Percentiles rank a stretch among this genome's conserved stretches.
phyloP scores from a whole-genome alignment of 2,888 invertebrate genomes.

The Phortica okadai region DNA sequence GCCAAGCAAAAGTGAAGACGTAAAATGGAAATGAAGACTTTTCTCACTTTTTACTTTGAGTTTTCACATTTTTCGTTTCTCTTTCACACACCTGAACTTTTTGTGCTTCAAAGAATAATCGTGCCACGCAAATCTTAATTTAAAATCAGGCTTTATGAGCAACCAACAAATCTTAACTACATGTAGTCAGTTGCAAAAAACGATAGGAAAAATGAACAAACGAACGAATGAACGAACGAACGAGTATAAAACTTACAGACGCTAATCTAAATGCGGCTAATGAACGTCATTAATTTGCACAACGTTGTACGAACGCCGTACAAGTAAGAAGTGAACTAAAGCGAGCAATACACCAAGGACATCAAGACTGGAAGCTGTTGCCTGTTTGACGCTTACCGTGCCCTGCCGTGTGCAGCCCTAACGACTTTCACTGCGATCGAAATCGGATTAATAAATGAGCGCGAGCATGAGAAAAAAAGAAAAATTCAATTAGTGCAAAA shows the following conservation, averaged over 20 bases:
- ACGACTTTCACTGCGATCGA: slow-evolving; percentile 56
- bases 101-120: background rate
- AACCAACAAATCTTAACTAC: slow-evolving; percentile 18
- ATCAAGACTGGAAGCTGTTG: background rate
- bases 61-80: background rate
- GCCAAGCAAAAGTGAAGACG: too few relatives aligned
- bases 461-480: slow-evolving; percentile 30
- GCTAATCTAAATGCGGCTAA: slow-evolving; percentile 64
- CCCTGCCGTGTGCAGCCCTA: background rate
- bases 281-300: slow-evolving; percentile 66
- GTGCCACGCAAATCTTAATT: slow-evolving; percentile 36
- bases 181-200: background rate
- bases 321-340: slow-evolving; percentile 36
- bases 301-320: slow-evolving; percentile 37
- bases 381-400: background rate
- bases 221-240: background rate
- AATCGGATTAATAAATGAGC: slow-evolving; percentile 71
- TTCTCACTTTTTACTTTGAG: slow-evolving; percentile 32
- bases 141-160: slow-evolving; percentile 29
- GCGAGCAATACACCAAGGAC: slow-evolving; percentile 37
- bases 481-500: slow-evolving; percentile 66
- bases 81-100: background rate
- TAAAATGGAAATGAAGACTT: slow-evolving; percentile 17
- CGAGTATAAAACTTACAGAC: slow-evolving; percentile 41
- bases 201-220: background rate